Conservation (phyloP, 2,113 vertebrate species). For the Sebastes schlegelii region DNA sequence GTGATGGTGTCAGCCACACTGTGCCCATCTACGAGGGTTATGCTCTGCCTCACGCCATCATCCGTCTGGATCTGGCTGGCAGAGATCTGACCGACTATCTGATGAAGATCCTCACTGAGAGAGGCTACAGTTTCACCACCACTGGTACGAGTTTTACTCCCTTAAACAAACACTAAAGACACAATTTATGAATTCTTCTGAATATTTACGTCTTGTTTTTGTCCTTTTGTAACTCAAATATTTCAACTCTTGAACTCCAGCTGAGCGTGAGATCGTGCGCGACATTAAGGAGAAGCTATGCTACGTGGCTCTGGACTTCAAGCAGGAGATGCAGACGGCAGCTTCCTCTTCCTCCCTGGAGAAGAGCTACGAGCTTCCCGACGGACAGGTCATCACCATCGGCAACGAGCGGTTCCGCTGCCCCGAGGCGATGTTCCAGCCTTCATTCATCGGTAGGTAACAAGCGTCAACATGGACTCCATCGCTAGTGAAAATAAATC, state of each 20-base stretch:
- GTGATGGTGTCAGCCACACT: constrained; percentile 94
- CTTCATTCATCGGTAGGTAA: constrained; percentile 75
- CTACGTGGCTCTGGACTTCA: constrained; percentile 95
- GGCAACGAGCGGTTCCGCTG: constrained; percentile 98
- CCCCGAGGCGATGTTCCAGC: constrained; percentile 97
- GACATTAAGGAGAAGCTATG: constrained; percentile 99
- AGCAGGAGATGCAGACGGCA: constrained; percentile 89
- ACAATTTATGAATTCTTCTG: not conserved
- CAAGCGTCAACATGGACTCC: too few relatives aligned
- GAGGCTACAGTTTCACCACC: constrained; percentile 95
- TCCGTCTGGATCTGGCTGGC: constrained; percentile 94
- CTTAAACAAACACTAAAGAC: not conserved
- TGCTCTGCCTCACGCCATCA: constrained; percentile 92
- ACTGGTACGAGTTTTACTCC: constrained; percentile 62
- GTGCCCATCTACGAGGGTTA: constrained; percentile 94
- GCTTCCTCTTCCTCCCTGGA: constrained; percentile 92
- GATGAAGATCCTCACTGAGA: constrained; percentile 95
- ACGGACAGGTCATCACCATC: constrained; percentile 98
- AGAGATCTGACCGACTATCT: constrained; percentile 96
- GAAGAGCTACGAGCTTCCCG: constrained; percentile 97
- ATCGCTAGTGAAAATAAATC: too few relatives aligned
- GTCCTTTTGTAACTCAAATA: not conserved
- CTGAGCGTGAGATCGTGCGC: constrained; percentile 95
- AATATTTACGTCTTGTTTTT: not conserved
- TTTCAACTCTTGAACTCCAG: constrained; percentile 71